Percentiles rank a stretch among this genome's conserved stretches.
phyloP scores from a whole-genome alignment of 2,113 vertebrate genomes.

The Ptyas mucosa region DNA sequence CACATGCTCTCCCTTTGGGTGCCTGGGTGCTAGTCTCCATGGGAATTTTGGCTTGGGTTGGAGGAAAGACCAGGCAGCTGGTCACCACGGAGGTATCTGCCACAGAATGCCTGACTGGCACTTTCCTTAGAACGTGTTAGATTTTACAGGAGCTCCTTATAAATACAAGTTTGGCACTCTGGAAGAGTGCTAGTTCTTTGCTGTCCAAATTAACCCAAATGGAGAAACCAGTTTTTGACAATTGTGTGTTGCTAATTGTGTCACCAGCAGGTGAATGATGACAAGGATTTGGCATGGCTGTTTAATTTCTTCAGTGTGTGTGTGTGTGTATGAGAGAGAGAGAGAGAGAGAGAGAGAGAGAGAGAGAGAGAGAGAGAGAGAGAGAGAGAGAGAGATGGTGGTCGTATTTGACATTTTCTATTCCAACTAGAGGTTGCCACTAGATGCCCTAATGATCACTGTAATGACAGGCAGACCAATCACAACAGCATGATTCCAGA shows the following conservation, averaged over 20 bases:
- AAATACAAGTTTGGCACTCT: not conserved
- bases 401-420: not conserved
- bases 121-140: not conserved
- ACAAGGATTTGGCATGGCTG: not conserved
- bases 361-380: no score
- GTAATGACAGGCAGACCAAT: not conserved
- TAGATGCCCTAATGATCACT: not conserved
- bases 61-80: not conserved
- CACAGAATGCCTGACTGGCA: not conserved
- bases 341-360: no score
- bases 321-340: no score
- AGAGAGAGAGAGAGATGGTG: not conserved
- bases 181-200: not conserved
- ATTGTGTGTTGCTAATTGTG: not conserved
- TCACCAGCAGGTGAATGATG: not conserved
- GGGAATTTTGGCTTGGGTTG: not conserved
- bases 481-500: not conserved
- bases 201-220: not conserved
- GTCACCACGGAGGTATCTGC: not conserved
- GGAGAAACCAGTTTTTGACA: not conserved
- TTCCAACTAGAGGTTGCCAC: not conserved
- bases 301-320: not conserved
- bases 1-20: not conserved
- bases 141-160: not conserved
- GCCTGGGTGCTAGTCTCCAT: not conserved